Evolutionary conservation across 2,888 invertebrate species (phyloP).

Genomic region (Therioaphis trifolii): DNA sequence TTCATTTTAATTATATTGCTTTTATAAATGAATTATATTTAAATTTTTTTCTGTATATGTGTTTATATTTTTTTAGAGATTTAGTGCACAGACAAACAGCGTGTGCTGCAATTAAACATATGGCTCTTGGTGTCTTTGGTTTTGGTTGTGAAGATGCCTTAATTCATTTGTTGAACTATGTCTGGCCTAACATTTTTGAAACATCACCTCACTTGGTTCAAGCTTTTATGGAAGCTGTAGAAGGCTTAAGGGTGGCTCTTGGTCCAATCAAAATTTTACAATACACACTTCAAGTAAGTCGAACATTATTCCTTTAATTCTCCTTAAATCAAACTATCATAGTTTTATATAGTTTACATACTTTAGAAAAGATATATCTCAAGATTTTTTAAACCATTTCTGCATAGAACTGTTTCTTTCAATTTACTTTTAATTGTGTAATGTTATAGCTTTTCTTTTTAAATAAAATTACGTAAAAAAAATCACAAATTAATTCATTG

Average conservation of each 20-base stretch:
- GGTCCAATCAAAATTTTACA: conserved; percentile 97
- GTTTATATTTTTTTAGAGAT: conserved; percentile 75
- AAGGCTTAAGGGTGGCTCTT: conserved; percentile 95
- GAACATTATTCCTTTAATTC: too few species aligned
- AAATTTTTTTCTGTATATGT: neutral
- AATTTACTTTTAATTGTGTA: too few species aligned
- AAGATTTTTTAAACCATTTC: too few species aligned
- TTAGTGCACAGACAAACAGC: conserved; percentile 98
- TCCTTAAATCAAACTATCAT: too few species aligned
- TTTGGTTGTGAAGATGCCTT: conserved; percentile 99
- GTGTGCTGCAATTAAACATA: conserved; percentile 98
- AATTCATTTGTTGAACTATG: conserved; percentile 95
- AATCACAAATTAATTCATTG: too few species aligned
- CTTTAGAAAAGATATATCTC: too few species aligned
- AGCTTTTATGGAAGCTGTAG: conserved; percentile 99
- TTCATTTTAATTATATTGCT: neutral
- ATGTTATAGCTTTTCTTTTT: too few species aligned
- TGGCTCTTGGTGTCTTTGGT: conserved; percentile 97
- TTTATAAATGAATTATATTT: neutral
- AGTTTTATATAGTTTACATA: too few species aligned
- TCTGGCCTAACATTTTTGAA: conserved; percentile 99
- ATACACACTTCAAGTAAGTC: conserved; percentile 88
- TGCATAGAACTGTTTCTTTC: too few species aligned
- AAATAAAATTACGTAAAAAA: too few species aligned
- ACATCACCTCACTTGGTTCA: conserved; percentile 99